phyloP scores from a whole-genome alignment of 2,888 invertebrate genomes.

The Caenorhabditis virilis region DNA sequence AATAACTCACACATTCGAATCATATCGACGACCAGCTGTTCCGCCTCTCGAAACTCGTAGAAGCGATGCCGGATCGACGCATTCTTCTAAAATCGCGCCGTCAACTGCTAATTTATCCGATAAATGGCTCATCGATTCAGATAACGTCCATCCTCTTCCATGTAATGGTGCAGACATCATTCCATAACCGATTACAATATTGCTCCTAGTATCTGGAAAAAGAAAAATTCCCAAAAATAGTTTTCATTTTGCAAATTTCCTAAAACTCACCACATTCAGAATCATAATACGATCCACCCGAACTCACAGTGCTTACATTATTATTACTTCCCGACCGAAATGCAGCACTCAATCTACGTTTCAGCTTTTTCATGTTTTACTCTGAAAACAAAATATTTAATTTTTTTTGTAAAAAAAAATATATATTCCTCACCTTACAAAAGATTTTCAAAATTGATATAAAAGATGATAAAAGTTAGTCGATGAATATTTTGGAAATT shows the following conservation, averaged over 20 bases:
- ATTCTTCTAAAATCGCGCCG: conserved; percentile 54
- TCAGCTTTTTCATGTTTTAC: conserved; percentile 56
- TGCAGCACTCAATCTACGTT: conserved; percentile 56
- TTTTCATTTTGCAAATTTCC: neutral
- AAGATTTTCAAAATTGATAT: neutral
- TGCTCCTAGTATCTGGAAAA: conserved; percentile 29
- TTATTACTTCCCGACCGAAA: conserved; percentile 45
- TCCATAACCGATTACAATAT: conserved; percentile 37
- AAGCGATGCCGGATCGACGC: conserved; percentile 41
- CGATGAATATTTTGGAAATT: neutral
- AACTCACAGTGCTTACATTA: conserved; percentile 34
- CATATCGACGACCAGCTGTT: conserved; percentile 34
- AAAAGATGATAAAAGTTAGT: neutral
- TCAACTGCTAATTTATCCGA: conserved; percentile 53
- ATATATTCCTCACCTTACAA: too few species aligned
- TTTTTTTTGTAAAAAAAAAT: neutral
- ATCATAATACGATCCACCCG: conserved; percentile 32
- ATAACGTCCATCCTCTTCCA: conserved; percentile 39
- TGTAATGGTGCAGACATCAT: conserved; percentile 39
- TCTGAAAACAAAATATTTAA: neutral
- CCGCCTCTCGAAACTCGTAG: conserved; percentile 31
- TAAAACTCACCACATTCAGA: conserved; percentile 34
- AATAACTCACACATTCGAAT: conserved; percentile 33
- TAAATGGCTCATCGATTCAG: conserved; percentile 58
- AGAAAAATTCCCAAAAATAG: neutral